Evolutionary conservation across 1,140 invertebrate genomes (phyloP).

Genomic region (Branchinecta lynchi): DNA sequence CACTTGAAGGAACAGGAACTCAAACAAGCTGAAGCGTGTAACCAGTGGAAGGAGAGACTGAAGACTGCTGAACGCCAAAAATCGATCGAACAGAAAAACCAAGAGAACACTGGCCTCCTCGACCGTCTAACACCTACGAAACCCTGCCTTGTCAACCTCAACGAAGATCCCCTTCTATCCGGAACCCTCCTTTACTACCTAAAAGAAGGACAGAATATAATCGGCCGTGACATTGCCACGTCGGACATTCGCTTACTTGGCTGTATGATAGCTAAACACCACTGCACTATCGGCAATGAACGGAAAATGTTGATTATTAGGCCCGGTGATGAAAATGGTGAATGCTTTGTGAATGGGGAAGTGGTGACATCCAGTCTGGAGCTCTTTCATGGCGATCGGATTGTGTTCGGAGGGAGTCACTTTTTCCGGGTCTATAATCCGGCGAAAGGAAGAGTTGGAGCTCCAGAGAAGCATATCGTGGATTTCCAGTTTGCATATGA

Average conservation of each 20-base stretch:
- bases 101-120: too few relatives aligned
- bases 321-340: slow-evolving; percentile 32
- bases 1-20: too few relatives aligned
- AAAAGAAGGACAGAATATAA: slow-evolving; percentile 31
- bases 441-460: slow-evolving; percentile 26
- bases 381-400: slow-evolving; percentile 44
- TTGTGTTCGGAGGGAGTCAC: slow-evolving; percentile 49
- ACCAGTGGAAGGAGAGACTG: too few relatives aligned
- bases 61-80: too few relatives aligned
- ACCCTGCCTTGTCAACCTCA: slow-evolving; percentile 45
- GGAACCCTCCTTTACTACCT: slow-evolving; percentile 49
- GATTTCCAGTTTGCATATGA: slow-evolving; percentile 43
- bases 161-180: slow-evolving; percentile 51
- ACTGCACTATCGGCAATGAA: slow-evolving; percentile 36
- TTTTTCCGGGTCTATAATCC: slow-evolving; percentile 44
- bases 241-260: slow-evolving; percentile 45
- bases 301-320: slow-evolving; percentile 28
- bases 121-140: too few relatives aligned
- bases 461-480: slow-evolving; percentile 32
- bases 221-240: slow-evolving; percentile 28
- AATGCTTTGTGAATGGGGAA: slow-evolving; percentile 49
- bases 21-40: too few relatives aligned
- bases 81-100: too few relatives aligned
- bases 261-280: slow-evolving; percentile 43
- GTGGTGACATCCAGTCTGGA: slow-evolving; percentile 31